phyloP scores from a whole-genome alignment of 2,888 invertebrate genomes.

The Cryptocephalus moraei region DNA sequence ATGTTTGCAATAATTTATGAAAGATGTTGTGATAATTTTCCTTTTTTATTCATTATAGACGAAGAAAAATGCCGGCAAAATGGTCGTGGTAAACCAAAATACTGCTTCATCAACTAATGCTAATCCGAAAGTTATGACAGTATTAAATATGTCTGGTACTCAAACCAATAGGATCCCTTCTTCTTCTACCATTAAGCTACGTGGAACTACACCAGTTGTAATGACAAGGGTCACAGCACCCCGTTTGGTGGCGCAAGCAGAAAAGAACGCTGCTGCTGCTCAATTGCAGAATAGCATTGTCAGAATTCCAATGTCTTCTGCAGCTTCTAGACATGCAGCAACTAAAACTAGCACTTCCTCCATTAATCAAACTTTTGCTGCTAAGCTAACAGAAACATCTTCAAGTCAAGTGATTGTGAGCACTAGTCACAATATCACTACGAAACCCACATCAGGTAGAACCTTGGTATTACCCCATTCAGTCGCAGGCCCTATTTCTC shows the following conservation, averaged over 20 bases:
- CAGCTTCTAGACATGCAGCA: conserved; percentile 40
- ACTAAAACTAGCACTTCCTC: conserved; percentile 27
- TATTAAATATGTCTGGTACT: conserved; percentile 21
- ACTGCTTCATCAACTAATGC: conserved; percentile 9
- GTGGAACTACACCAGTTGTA: conserved; percentile 21
- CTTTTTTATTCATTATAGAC: conserved; percentile 21
- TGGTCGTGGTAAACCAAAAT: conserved; percentile 10
- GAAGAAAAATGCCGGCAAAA: conserved; percentile 34
- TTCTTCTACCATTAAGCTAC: conserved; percentile 27
- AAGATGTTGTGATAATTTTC: too few relatives aligned
- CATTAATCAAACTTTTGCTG: conserved; percentile 62
- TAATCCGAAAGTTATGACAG: conserved; percentile 24
- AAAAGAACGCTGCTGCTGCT: conserved; percentile 38
- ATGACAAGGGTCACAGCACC: conserved; percentile 34
- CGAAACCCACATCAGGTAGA: conserved; percentile 3
- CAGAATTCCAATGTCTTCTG: conserved; percentile 37
- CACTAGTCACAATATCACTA: conserved; percentile 10
- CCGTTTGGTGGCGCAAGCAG: conserved; percentile 46
- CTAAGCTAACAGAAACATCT: conserved; percentile 52
- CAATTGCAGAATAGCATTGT: conserved; percentile 12
- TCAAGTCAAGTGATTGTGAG: conserved; percentile 14
- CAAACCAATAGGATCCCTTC: conserved; percentile 14
- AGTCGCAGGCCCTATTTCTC: conserved; percentile 27
- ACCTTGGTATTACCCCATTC: conserved; percentile 16
- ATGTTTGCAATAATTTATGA: too few relatives aligned